Base-by-base conservation (phyloP, 2,888 invertebrate genomes). In the Aplocera efformata region DNA sequence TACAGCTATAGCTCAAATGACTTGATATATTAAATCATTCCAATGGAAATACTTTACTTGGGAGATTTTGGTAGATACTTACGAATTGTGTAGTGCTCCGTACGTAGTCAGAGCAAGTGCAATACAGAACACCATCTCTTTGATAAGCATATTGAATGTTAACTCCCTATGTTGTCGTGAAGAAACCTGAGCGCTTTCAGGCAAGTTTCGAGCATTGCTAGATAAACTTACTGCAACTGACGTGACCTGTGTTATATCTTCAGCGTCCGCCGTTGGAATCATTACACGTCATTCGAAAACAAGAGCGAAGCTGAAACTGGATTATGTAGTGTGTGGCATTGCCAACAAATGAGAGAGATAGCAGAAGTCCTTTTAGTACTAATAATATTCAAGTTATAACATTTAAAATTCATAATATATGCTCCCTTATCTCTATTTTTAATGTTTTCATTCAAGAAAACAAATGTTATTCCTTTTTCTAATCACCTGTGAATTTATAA, bases 21-120 rank as follows among this genome's bases (percentile, higher is more conserved):
- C n/a, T n/a, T n/a, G n/a, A n/a, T n/a, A n/a, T n/a, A n/a, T n/a
- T n/a, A n/a, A n/a, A n/a, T n/a, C n/a, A n/a, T n/a, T n/a, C n/a
- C n/a, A n/a, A n/a, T n/a, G n/a, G n/a, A n/a, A n/a, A n/a, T n/a
- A n/a, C n/a, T n/a, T n/a, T n/a, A n/a, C n/a, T n/a, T n/a, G n/a
- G n/a, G n/a, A n/a, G n/a, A n/a, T n/a, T n/a, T 17, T 7, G 17
- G 23, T 17, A 25, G 7, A 13, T 27, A 17, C 91, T 90, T 89
- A 94, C 94, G 92, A 89, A 67, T 91, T 93, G 56, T 92, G 92
- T 31, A 94, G 83, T 29, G 93, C 92, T 53, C 93, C 93, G 63
- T 93, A 92, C 7, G 92, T 90, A 2, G 92, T 92, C 42, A 93
- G 85, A 40, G 90, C 89, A 37, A 94, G 73, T 37, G 92, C 90